These are phyloP conservation scores for Acanthisitta chloris DNA, from an alignment of 2,113 vertebrate genomes.

Conservation along the genomic window DNA sequence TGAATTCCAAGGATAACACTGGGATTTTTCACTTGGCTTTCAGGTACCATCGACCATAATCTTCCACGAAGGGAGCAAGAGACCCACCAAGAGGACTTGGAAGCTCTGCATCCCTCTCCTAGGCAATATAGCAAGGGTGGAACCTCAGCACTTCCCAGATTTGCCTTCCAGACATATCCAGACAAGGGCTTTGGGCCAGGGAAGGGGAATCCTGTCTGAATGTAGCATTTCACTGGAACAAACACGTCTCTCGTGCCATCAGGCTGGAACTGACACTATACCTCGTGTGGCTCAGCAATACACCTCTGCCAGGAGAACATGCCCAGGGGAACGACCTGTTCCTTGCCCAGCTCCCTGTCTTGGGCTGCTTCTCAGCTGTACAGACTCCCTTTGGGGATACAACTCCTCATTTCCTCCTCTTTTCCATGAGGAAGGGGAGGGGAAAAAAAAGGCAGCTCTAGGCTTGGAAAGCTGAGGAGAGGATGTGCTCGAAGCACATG, in stretches of 20 bases:
- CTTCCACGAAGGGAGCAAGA: constrained; percentile 41
- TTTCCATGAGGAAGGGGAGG: neutral
- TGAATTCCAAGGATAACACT: neutral
- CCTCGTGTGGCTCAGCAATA: constrained; percentile 40
- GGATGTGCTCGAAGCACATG: neutral
- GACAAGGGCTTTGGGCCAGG: constrained; percentile 57
- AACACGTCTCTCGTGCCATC: constrained; percentile 29
- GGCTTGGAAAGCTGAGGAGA: neutral
- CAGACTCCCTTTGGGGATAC: neutral
- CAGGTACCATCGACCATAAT: constrained; percentile 96
- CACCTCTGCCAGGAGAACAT: neutral
- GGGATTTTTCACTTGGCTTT: constrained; percentile 9
- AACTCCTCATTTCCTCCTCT: neutral
- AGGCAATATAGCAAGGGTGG: neutral
- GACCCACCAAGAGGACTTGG: neutral
- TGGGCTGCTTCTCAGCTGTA: neutral
- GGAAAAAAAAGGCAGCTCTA: neutral
- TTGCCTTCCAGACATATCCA: constrained; percentile 57
- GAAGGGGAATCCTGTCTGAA: constrained; percentile 75
- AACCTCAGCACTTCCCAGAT: constrained; percentile 68
- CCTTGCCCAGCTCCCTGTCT: neutral
- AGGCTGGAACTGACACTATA: constrained; percentile 33
- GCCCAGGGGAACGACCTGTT: neutral
- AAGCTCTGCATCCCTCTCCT: constrained; percentile 1
- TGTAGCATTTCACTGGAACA: constrained; percentile 79